These are phyloP conservation scores for Aeoliscus strigatus DNA, from an alignment of 2,797 vertebrate species.

Conservation along the genomic window DNA sequence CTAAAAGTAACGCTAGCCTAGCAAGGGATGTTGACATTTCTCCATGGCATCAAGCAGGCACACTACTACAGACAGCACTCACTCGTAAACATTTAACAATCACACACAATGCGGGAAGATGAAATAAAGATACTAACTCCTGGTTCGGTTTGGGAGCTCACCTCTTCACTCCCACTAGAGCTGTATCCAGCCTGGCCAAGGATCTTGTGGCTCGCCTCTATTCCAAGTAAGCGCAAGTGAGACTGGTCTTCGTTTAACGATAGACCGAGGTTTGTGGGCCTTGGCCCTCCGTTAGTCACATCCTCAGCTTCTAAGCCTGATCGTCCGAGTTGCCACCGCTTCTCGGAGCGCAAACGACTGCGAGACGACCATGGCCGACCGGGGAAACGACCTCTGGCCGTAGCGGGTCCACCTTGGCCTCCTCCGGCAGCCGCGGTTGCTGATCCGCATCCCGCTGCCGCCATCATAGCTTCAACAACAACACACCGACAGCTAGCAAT, in stretches of 20 bases:
- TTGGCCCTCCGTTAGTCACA: slow-evolving; percentile 77
- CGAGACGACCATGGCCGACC: slow-evolving; percentile 83
- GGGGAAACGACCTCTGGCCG: slow-evolving; percentile 87
- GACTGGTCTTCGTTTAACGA: slow-evolving; percentile 84
- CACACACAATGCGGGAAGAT: slow-evolving; percentile 55
- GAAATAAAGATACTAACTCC: slow-evolving; percentile 72
- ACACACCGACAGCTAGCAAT: slow-evolving; percentile 80
- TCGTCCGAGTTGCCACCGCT: slow-evolving; percentile 79
- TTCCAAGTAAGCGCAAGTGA: slow-evolving; percentile 83
- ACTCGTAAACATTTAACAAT: slow-evolving; percentile 39
- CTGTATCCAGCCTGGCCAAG: slow-evolving; percentile 82
- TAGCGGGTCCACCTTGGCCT: slow-evolving; percentile 73
- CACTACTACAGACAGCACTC: slow-evolving; percentile 37
- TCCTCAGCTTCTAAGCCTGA: slow-evolving; percentile 75
- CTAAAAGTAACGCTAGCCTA: slow-evolving; percentile 51
- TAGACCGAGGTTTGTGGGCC: slow-evolving; percentile 76
- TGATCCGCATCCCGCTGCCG: slow-evolving; percentile 86
- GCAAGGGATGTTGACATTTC: slow-evolving; percentile 73
- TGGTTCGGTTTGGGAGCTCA: slow-evolving; percentile 71
- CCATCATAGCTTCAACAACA: slow-evolving; percentile 88
- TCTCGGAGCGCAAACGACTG: slow-evolving; percentile 81
- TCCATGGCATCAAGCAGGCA: slow-evolving; percentile 55
- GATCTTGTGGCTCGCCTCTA: slow-evolving; percentile 83
- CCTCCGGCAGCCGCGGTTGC: slow-evolving; percentile 87
- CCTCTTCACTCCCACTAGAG: slow-evolving; percentile 83